Conservation (phyloP, 2,797 vertebrate genomes). For the Sebastes wilsoni region DNA sequence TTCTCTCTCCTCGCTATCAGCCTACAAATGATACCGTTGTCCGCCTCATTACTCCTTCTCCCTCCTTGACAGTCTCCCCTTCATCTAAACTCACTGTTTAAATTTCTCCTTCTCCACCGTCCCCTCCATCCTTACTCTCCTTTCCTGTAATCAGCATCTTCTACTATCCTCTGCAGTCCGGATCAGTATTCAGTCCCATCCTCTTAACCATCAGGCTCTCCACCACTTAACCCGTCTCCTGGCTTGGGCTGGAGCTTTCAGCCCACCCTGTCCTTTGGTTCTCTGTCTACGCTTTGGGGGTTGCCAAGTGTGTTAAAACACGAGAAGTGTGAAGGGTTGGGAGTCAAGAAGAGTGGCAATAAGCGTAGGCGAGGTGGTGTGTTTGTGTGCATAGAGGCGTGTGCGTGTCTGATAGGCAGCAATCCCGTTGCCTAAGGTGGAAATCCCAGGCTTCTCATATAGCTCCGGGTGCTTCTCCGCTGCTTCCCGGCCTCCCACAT, state of each 20-base stretch:
- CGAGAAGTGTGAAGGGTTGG: background rate
- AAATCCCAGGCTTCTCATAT: slow-evolving; percentile 53
- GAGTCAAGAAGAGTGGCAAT: slow-evolving; percentile 12
- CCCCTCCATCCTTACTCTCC: background rate
- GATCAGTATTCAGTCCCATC: slow-evolving; percentile 61
- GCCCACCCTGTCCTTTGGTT: slow-evolving; percentile 13
- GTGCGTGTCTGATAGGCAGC: slow-evolving; percentile 22
- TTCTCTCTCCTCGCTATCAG: slow-evolving; percentile 1
- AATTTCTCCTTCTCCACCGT: background rate
- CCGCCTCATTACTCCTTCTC: background rate
- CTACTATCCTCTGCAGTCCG: slow-evolving; percentile 48
- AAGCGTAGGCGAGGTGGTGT: slow-evolving; percentile 9
- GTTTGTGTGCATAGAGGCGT: background rate
- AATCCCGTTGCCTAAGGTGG: slow-evolving; percentile 48
- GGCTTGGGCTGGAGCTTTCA: slow-evolving; percentile 9
- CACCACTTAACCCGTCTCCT: slow-evolving; percentile 37
- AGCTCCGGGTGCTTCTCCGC: slow-evolving; percentile 50
- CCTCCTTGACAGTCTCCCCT: background rate
- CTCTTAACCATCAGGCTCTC: slow-evolving; percentile 30
- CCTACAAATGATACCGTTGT: slow-evolving; percentile 1
- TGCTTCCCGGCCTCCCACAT: slow-evolving; percentile 35
- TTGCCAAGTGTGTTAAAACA: slow-evolving; percentile 18
- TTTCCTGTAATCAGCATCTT: slow-evolving; percentile 43
- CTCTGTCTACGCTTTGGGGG: background rate
- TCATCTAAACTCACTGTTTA: background rate